Conservation (phyloP, 2,797 vertebrate genomes). For the Forpus xanthops region DNA sequence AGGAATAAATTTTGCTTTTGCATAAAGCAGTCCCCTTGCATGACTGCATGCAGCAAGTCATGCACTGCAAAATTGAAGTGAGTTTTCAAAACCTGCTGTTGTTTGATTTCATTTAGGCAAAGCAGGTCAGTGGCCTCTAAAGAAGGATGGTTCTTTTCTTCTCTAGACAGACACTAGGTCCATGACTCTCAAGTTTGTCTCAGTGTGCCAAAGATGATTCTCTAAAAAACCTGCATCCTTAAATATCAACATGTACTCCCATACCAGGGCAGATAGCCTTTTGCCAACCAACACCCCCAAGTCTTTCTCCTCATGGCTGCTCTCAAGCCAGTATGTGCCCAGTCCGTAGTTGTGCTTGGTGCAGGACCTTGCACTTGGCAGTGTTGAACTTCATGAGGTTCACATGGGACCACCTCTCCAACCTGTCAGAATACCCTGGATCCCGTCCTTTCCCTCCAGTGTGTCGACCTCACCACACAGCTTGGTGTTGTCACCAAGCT, state of each 20-base stretch:
- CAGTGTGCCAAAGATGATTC: neutral
- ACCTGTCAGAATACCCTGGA: neutral
- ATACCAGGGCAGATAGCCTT: neutral
- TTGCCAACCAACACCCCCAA: neutral
- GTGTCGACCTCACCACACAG: neutral
- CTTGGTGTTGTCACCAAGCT: neutral
- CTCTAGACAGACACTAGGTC: neutral
- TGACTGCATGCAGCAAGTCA: conserved; percentile 22
- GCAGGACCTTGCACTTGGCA: neutral
- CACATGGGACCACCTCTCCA: neutral
- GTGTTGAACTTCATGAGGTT: neutral
- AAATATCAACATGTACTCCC: neutral
- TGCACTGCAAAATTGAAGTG: neutral
- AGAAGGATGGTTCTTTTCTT: neutral
- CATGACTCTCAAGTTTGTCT: neutral
- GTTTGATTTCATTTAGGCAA: neutral
- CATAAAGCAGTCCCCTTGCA: conserved; percentile 24
- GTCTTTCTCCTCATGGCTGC: neutral
- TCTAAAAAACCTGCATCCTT: neutral
- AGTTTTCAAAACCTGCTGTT: neutral
- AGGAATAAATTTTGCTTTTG: conserved; percentile 36
- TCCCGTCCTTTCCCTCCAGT: neutral
- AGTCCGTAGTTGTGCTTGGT: neutral
- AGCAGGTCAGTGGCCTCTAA: neutral
- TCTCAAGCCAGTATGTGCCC: neutral